Evolutionary conservation across 2,888 invertebrate genomes (phyloP).

Genomic region (Hydrotaea diabolus): DNA sequence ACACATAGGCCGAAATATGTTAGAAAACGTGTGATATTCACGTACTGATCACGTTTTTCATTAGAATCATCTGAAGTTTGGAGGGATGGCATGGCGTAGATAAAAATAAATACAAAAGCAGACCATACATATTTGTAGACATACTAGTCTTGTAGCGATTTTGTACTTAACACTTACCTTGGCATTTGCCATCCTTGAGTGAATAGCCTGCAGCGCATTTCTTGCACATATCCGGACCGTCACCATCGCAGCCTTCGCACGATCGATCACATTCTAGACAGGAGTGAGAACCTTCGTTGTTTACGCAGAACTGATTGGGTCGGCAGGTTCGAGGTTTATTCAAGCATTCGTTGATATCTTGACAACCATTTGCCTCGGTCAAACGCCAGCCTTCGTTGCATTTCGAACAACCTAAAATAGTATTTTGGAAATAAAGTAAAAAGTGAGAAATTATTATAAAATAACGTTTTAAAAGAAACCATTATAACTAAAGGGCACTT

Average conservation of each 20-base stretch:
- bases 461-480: too few species aligned
- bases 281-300: constrained; percentile 90
- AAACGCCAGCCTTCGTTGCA: constrained; percentile 87
- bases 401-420: constrained; percentile 79
- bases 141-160: not conserved
- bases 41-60: constrained; percentile 82
- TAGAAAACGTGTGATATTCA: constrained; percentile 87
- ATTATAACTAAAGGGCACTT: too few species aligned
- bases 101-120: constrained; percentile 4
- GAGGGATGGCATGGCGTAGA: not conserved
- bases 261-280: constrained; percentile 91
- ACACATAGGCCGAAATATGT: constrained; percentile 92
- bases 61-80: constrained; percentile 80
- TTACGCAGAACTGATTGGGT: constrained; percentile 91
- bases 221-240: constrained; percentile 95
- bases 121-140: not conserved
- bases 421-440: not conserved
- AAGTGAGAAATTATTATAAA: not conserved
- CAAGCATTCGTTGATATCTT: constrained; percentile 92
- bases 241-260: constrained; percentile 91
- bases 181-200: constrained; percentile 88
- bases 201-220: constrained; percentile 89
- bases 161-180: constrained; percentile 82
- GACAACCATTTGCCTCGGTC: constrained; percentile 89
- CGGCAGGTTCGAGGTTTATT: constrained; percentile 82